A percentile compares a stretch with the other conserved stretches of the same genome.
phyloP scores from a whole-genome alignment of 2,113 vertebrate genomes.

The Dinomys branickii region DNA sequence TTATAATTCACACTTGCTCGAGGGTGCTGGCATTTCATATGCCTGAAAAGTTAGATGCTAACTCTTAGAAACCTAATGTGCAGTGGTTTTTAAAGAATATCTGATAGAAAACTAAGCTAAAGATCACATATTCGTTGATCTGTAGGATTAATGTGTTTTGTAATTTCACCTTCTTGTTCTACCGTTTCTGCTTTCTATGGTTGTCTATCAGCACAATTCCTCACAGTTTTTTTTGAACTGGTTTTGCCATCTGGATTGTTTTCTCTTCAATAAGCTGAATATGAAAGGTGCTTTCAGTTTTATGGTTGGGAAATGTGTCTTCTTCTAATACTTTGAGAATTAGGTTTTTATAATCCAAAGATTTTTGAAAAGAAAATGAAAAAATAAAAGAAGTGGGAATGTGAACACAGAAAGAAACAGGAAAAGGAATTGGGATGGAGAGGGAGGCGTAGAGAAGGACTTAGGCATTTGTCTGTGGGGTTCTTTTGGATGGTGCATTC shows the following conservation, averaged over 20 bases:
- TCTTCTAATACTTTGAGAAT: slow-evolving; percentile 31
- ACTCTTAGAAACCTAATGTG: neutral
- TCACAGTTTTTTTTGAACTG: neutral
- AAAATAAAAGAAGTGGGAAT: slow-evolving; percentile 39
- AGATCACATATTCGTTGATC: neutral
- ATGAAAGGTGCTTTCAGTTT: neutral
- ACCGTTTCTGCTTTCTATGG: neutral
- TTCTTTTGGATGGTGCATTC: neutral
- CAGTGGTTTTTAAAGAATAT: neutral
- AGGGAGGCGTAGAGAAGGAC: neutral
- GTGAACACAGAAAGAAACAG: neutral
- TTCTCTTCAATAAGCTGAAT: neutral
- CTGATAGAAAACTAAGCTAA: neutral
- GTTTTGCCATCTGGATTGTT: neutral
- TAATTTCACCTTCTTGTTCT: neutral
- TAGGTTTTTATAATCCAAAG: neutral
- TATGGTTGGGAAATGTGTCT: neutral
- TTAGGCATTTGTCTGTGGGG: neutral
- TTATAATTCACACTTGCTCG: slow-evolving; percentile 1
- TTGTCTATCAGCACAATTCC: neutral
- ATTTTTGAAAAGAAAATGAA: neutral
- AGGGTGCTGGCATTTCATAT: neutral
- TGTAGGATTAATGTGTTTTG: neutral
- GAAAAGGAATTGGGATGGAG: neutral
- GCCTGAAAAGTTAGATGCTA: neutral